Conservation (phyloP, 2,888 invertebrate species). For the Mechanitis messenoides region DNA sequence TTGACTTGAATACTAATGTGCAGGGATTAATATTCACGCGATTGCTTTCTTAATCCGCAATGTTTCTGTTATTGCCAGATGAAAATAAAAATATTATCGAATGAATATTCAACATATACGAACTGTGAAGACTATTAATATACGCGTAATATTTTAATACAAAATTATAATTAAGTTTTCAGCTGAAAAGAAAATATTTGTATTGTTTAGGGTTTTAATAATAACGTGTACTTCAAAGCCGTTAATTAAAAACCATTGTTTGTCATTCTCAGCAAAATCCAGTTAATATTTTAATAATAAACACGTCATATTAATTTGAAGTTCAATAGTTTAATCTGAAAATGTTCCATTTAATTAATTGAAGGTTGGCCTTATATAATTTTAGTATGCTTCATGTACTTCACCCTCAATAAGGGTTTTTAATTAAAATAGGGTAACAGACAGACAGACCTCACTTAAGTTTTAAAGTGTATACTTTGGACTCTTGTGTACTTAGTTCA, state of each 20-base stretch:
- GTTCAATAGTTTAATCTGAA: slow-evolving; percentile 5
- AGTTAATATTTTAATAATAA: slow-evolving; percentile 2
- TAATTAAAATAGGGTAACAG: slow-evolving; percentile 3
- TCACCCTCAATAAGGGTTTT: slow-evolving; percentile 4
- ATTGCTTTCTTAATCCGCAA: slow-evolving; percentile 34
- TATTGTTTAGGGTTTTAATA: slow-evolving; percentile 1
- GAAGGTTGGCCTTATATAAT: slow-evolving; percentile 3
- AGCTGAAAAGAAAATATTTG: neutral
- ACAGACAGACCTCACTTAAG: slow-evolving; percentile 1
- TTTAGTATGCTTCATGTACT: slow-evolving; percentile 3
- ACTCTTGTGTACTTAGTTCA: neutral
- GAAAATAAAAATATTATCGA: neutral
- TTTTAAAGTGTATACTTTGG: slow-evolving; percentile 3
- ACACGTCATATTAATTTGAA: neutral
- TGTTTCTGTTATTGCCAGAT: slow-evolving; percentile 3
- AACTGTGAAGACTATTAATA: neutral
- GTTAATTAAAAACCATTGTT: slow-evolving; percentile 5
- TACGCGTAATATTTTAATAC: too few species aligned
- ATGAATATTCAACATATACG: neutral
- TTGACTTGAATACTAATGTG: slow-evolving; percentile 70
- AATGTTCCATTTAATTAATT: slow-evolving; percentile 3
- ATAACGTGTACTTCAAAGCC: neutral
- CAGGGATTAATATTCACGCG: slow-evolving; percentile 61
- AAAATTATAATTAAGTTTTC: neutral
- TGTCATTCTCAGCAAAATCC: slow-evolving; percentile 4